phyloP scores from a whole-genome alignment of 2,797 vertebrate genomes.

The Falco columbarius region DNA sequence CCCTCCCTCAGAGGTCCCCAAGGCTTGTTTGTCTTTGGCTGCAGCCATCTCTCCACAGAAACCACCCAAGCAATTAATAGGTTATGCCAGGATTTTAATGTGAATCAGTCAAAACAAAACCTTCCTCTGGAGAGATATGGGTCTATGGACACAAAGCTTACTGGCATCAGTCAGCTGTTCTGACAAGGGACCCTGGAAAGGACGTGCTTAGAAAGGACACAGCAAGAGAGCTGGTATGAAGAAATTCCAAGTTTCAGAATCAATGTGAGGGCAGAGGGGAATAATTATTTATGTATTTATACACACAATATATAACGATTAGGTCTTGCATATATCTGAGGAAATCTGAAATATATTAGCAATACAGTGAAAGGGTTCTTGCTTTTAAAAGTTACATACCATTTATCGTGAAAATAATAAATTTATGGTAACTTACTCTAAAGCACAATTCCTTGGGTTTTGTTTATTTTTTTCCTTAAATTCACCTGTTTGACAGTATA shows the following conservation, averaged over 20 bases:
- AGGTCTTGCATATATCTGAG: background rate
- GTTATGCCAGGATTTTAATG: background rate
- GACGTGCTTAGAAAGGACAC: background rate
- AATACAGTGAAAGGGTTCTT: background rate
- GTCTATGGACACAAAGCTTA: background rate
- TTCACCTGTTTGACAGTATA: background rate
- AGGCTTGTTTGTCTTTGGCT: background rate
- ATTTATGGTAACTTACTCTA: background rate
- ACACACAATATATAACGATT: background rate
- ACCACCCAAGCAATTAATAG: background rate
- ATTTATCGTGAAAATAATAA: background rate
- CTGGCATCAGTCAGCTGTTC: background rate
- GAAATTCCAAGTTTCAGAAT: background rate
- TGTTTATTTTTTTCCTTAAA: background rate
- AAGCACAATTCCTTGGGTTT: accelerated
- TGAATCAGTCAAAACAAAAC: background rate
- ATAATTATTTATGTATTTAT: background rate
- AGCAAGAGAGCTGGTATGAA: background rate
- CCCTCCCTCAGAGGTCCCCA: background rate
- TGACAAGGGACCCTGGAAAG: background rate
- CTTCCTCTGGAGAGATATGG: background rate
- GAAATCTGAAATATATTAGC: background rate
- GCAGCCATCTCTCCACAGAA: background rate
- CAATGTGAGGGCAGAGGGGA: accelerated
- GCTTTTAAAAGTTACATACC: background rate